Conservation (phyloP, 1,140 invertebrate genomes). For the Glossosoma conforme region DNA sequence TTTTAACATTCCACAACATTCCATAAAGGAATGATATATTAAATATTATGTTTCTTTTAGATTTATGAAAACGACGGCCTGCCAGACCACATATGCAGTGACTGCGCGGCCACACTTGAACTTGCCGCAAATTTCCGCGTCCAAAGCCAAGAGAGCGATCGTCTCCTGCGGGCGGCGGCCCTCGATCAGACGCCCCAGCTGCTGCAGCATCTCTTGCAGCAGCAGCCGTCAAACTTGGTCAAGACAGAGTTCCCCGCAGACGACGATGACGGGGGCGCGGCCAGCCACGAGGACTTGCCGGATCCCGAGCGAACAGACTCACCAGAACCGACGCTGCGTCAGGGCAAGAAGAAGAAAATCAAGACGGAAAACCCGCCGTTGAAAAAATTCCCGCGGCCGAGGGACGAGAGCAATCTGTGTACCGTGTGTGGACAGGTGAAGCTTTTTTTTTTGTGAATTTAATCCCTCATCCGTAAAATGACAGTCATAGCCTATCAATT, state of each 20-base stretch:
- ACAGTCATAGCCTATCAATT: too few species aligned
- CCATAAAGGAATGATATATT: background rate
- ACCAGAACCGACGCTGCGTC: too few species aligned
- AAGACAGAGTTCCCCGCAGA: too few species aligned
- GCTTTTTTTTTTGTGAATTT: background rate
- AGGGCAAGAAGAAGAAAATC: background rate
- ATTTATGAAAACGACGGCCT: conserved; percentile 22
- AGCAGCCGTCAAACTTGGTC: too few species aligned
- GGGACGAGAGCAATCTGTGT: conserved; percentile 10
- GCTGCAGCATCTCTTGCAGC: too few species aligned
- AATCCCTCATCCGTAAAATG: too few species aligned
- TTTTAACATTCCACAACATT: too few species aligned
- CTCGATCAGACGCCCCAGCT: too few species aligned
- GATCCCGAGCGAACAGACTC: too few species aligned
- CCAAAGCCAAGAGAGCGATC: conserved; percentile 21
- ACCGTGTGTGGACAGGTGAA: conserved; percentile 16
- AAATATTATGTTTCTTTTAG: conserved; percentile 9
- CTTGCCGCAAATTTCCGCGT: conserved; percentile 15
- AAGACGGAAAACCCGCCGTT: background rate
- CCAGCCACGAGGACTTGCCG: too few species aligned
- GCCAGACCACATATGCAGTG: conserved; percentile 15
- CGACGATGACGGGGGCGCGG: too few species aligned
- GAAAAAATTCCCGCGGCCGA: background rate
- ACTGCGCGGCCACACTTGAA: conserved; percentile 14
- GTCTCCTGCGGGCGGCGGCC: too few species aligned